Percentiles rank a stretch among this genome's conserved stretches.
phyloP scores from a whole-genome alignment of 2,797 vertebrate species.

The Danio aesculapii region DNA sequence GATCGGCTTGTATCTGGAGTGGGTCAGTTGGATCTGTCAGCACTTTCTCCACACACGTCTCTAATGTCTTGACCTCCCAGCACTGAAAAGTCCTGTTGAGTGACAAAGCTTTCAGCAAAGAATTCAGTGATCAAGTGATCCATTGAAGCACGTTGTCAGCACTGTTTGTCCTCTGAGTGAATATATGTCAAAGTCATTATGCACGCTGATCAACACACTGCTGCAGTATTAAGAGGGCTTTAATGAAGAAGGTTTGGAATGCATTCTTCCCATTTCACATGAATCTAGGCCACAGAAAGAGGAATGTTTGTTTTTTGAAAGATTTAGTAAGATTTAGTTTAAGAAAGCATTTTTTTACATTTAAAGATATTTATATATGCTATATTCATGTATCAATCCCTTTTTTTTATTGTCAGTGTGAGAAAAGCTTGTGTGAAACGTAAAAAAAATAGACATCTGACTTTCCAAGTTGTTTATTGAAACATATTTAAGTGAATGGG shows the following conservation, averaged over 20 bases:
- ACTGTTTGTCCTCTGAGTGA: not conserved
- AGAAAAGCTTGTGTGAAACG: too few relatives aligned
- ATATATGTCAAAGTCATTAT: conserved; percentile 35
- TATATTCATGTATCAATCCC: too few relatives aligned
- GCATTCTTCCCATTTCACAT: not conserved
- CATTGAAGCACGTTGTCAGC: conserved; percentile 61
- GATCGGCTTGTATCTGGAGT: not conserved
- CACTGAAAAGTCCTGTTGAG: conserved; percentile 5
- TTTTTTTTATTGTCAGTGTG: too few relatives aligned
- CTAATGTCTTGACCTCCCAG: conserved; percentile 7
- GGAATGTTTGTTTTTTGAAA: conserved; percentile 4
- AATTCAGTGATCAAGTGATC: conserved; percentile 37
- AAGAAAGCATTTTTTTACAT: not conserved
- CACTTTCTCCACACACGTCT: conserved; percentile 14
- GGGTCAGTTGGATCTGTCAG: not conserved
- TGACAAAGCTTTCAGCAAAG: conserved; percentile 9
- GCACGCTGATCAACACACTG: conserved; percentile 14
- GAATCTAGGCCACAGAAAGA: not conserved
- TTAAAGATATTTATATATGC: too few relatives aligned
- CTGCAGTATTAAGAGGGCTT: conserved; percentile 31
- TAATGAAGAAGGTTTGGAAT: conserved; percentile 29
- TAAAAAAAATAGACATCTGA: too few relatives aligned
- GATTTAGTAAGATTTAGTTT: not conserved
- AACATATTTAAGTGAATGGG: too few relatives aligned
- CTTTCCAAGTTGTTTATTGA: too few relatives aligned